Base-by-base conservation (phyloP, 2,888 invertebrate species). In the Timandra comae region DNA sequence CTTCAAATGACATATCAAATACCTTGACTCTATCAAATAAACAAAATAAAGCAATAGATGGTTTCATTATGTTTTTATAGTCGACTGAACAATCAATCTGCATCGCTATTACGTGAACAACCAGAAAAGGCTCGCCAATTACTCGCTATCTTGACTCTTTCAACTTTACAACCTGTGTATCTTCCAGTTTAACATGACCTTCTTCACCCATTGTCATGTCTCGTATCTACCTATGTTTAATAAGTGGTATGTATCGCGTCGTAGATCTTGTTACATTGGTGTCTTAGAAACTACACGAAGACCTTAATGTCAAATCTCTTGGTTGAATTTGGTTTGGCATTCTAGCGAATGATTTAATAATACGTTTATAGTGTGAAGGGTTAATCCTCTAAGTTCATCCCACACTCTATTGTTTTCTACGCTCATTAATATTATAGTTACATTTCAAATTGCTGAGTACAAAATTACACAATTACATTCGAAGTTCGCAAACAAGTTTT, bases 341-440 rank as follows among this genome's bases (percentile, higher is more conserved):
- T 52, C 43, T 38, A 44, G 27, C 41, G 40, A 21, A 51, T 52
- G 43, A 57, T 41, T 53, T 56, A 58, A 65, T 56, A 16, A 49
- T 39, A 34, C 56, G 38, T 66, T 72, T 67, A 66, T 65, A 43
- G 41, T 34, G 38, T 52, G 45, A 50, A 58, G 56, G 58, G 54
- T 56, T 51, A 50, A 56, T 50, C 46, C 50, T 52, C 49, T 55
- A 44, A 48, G 55, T 51, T 49, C 68, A 59, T 71, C 76, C 74
- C 69, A 77, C 74, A 60, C 57, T 36, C 72, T 52, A 76, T 76
- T 77, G 77, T 76, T 60, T 16, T 55, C 46, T 51, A 55, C 41
- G 45, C 35, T 33, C 39, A 61, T 63, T 54, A 47, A 46, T 61
- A 50, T 51, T 42, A 56, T 53, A 45, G 65, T 65, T 48, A 69